Base-by-base conservation (phyloP, 2,113 vertebrate genomes). In the Alethe castanea region DNA sequence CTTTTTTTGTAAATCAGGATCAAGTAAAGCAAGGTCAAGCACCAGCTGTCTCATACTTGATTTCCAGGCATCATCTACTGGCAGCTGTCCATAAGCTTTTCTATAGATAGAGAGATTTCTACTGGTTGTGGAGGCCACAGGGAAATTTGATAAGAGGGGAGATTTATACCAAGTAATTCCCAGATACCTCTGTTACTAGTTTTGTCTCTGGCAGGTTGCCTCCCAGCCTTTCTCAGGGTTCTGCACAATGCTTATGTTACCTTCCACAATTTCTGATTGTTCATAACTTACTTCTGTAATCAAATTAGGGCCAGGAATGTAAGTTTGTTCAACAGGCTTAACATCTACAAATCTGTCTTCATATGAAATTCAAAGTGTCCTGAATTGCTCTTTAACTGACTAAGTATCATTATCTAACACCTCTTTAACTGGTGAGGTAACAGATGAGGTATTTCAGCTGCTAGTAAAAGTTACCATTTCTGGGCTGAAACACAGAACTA, bases 71-170 rank as follows among this genome's bases (percentile, higher is more conserved):
- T 83, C 94, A 86, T 92, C 76, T 86, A 57, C 82, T 93, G 90
- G 93, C 94, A 95, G 85, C 53, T 93, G 88, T 95, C 82, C 93
- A 88, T 92, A 88, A 81, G 48, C 56, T 86, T 90, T 86, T 90
- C 94, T 96, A 95, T 94, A 96, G 86, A 95, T 96, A 96, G 92
- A 73, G 35, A 77, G 61, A 62, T 60, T 93, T 96, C 72, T 93
- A 50, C 60, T 92, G 40, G 69, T 25, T 90, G 73, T n/a, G 17
- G n/a, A 91, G 48, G 69, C 42, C 88, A 60, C 42, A 48, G 31
- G 59, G 94, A 94, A 97, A 97, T 88, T 67, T 94, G 88, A 95
- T 93, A 84, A 69, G 25, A 60, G n/a, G 45, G 13, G 38, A 81
- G 64, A 67, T 71, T 94, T 64, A 69, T 65, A 67, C 48, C 3